These are phyloP conservation scores for Gadus macrocephalus DNA, from an alignment of 2,113 vertebrate genomes.

Conservation along the genomic window DNA sequence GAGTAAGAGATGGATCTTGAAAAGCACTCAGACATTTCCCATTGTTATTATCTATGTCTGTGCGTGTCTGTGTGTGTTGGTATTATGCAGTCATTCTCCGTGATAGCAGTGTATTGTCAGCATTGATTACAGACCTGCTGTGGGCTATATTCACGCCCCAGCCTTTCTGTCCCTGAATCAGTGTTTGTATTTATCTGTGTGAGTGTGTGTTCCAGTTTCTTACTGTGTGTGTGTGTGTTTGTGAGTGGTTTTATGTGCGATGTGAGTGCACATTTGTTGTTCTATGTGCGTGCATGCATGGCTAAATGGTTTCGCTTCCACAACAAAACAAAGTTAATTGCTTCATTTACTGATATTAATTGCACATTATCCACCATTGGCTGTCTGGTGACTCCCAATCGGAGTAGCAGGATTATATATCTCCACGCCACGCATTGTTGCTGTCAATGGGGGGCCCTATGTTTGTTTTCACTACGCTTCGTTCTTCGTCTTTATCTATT, in stretches of 20 bases:
- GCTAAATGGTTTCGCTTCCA: conserved; percentile 53
- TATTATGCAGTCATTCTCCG: conserved; percentile 8
- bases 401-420: conserved; percentile 29
- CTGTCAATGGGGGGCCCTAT: neutral
- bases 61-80: conserved; percentile 9
- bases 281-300: conserved; percentile 6
- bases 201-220: neutral
- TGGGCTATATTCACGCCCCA: conserved; percentile 4
- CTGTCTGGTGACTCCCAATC: conserved; percentile 51
- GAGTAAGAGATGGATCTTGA: conserved; percentile 1
- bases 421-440: neutral
- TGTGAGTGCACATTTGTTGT: neutral
- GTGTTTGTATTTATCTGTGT: conserved; percentile 3
- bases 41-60: neutral
- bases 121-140: conserved; percentile 4
- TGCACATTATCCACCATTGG: conserved; percentile 50
- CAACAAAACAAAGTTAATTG: conserved; percentile 65
- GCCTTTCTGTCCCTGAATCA: neutral
- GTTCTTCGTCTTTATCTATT: neutral
- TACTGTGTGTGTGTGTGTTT: conserved; percentile 1
- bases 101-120: neutral
- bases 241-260: conserved; percentile 6
- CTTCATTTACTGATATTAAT: conserved; percentile 63
- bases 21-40: conserved; percentile 3
- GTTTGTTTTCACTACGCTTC: too few species aligned